Base-by-base conservation (phyloP, 2,113 vertebrate species). In the Butastur rufipennis region DNA sequence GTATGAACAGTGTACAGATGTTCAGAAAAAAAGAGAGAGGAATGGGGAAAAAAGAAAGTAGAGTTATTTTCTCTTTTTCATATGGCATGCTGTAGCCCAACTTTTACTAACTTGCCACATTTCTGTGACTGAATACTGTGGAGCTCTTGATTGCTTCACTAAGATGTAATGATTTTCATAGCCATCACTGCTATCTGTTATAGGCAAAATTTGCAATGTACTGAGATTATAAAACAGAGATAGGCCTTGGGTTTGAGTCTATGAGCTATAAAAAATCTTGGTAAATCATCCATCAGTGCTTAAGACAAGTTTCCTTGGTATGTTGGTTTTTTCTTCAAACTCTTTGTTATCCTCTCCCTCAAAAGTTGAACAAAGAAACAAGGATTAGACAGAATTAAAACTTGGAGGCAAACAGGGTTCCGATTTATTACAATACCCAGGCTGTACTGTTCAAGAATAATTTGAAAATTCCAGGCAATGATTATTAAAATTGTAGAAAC, bases 341-440 rank as follows among this genome's bases (percentile, higher is more conserved):
- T 52, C 66, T 66, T 81, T 55, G 27, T 47, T 66, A 86, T 48
- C 58, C 3, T 82, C n/a, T 93, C 84, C 67, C 77, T 94, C 92
- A 87, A 90, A 88, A 91, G 90, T 43, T 14, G 36, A 81, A 47
- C 36, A 56, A 82, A 90, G 68, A 90, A 97, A 90, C 34, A 88
- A 91, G 58, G 68, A 94, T 97, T 88, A 95, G 73, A 74, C 25
- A 71, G 63, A 91, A 70, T 62, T 88, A 91, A 97, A 93, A 86
- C 9, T 67, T 95, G 22, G 27, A 97, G 56, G 32, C 34, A 86
- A 96, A 95, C 22, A 91, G 13, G 32, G 13, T 66, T 92, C 40
- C 31, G 74, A 66, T 94, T 97, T 96, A 65, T 95, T 94, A 89
- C 32, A 91, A 53, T 85, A 63, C 38, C 65, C 29, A 82, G 31